Evolutionary conservation across 1,140 invertebrate genomes (phyloP), one percentile per base, ranked within the genome.

Genomic region (Brachionus rubens): DNA sequence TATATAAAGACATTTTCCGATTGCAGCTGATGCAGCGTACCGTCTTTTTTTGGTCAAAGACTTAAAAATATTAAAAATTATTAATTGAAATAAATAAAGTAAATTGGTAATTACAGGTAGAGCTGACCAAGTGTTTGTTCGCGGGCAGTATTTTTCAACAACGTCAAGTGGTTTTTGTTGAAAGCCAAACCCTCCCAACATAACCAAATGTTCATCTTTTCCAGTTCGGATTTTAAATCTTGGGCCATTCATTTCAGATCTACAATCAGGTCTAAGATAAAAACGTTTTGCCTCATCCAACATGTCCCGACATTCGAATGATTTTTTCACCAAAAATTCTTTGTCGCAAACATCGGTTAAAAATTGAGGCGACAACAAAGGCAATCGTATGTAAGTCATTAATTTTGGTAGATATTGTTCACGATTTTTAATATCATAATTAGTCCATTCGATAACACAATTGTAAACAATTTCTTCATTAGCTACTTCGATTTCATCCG

Each of bases 241-340:
- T 47, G 72, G 16, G 36, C 46, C 40, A 77, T 70, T 78, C 78
- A 79, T 50, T 48, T 76, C 43, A 9, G 30, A 16, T 98, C 96
- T 87, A 98, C 94, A 0, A 95, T 96, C 80, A 98, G 86, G 52
- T 98, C 86, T 28, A 98, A 87, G 85, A 72, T 68, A 77, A 26
- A 98, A 98, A 85, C 98, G 98, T 85, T 98, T 98, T 52, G 96
- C 96, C 86, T 98, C 96, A 82, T 98, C 96, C 19, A 98, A 92
- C 47, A 98, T 87, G 85, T 99, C 96, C 76, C 96, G 88, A 84
- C 95, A 98, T 0, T 91, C 90, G 82, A 98, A 94, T 84, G 98
- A 95, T 59, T 92, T 93, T 80, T 95, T 90, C 50, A 99, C 92
- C 19, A 98, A 87, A 30, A 96, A 86, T 87, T 98, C 96, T 19